These are phyloP conservation scores for Serripes groenlandicus DNA, from an alignment of 2,888 invertebrate genomes.

Conservation along the genomic window DNA sequence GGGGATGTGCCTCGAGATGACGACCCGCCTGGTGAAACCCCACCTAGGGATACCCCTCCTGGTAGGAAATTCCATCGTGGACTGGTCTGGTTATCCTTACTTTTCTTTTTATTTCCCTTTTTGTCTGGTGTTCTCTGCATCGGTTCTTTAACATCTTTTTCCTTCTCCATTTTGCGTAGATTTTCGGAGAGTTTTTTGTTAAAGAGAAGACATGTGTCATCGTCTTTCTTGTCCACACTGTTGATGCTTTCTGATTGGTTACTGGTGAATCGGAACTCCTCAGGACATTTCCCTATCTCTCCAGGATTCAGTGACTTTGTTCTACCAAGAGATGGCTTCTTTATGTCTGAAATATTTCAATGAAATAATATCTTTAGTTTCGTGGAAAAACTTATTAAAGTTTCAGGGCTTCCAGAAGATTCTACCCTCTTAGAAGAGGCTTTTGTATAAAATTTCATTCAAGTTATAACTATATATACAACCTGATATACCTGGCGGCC, in stretches of 20 bases:
- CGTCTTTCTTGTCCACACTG: constrained; percentile 27
- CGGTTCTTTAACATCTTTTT: constrained; percentile 36
- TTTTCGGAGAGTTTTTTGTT: constrained; percentile 69
- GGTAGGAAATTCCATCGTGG: constrained; percentile 28
- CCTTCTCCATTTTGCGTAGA: constrained; percentile 67
- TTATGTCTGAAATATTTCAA: constrained; percentile 80
- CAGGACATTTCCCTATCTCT: constrained; percentile 23
- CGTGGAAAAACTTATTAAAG: too few species aligned
- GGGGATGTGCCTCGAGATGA: constrained; percentile 44
- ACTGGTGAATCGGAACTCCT: not conserved
- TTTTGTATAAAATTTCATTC: too few species aligned
- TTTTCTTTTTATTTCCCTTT: constrained; percentile 21
- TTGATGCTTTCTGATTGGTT: not conserved
- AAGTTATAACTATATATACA: too few species aligned
- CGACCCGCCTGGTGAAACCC: constrained; percentile 36
- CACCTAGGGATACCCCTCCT: constrained; percentile 20
- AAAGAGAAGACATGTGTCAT: constrained; percentile 62
- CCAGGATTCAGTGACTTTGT: constrained; percentile 72
- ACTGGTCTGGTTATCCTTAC: constrained; percentile 31
- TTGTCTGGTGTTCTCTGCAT: constrained; percentile 35
- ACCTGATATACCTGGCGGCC: too few species aligned
- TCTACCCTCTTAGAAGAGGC: too few species aligned
- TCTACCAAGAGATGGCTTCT: constrained; percentile 85
- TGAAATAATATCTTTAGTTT: not conserved
- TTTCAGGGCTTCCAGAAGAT: too few species aligned